Evolutionary conservation across 2,113 vertebrate species (phyloP).

Genomic region (Rattus rattus): DNA sequence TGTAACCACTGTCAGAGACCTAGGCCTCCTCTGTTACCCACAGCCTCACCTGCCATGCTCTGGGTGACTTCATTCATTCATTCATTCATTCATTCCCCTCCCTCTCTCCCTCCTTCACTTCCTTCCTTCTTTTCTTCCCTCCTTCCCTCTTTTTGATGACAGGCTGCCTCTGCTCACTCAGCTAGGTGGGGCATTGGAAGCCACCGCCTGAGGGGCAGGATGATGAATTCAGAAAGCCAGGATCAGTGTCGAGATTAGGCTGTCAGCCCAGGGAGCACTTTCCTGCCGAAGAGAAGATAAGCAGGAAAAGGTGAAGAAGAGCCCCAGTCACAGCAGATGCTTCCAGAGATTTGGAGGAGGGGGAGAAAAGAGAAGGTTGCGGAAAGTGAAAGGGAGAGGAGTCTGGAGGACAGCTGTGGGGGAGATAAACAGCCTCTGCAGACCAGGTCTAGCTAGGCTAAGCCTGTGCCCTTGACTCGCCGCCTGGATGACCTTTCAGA

Average conservation of each 20-base stretch:
- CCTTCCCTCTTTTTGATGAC: background rate
- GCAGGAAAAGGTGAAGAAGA: slow-evolving; percentile 91
- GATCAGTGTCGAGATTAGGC: slow-evolving; percentile 83
- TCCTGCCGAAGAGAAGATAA: slow-evolving; percentile 91
- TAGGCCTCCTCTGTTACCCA: background rate
- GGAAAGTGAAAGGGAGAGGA: background rate
- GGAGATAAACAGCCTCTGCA: background rate
- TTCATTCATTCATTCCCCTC: background rate
- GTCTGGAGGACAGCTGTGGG: background rate
- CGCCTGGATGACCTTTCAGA: background rate
- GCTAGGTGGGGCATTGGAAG: background rate
- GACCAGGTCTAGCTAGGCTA: background rate
- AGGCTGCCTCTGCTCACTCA: slow-evolving; percentile 69
- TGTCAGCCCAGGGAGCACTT: slow-evolving; percentile 85
- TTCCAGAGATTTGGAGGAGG: slow-evolving; percentile 86
- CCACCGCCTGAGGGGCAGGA: slow-evolving; percentile 74
- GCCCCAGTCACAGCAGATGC: slow-evolving; percentile 91
- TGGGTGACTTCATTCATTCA: background rate
- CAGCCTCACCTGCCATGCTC: slow-evolving; percentile 56
- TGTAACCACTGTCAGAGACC: background rate
- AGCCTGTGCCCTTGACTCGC: slow-evolving; percentile 18
- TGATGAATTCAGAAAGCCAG: slow-evolving; percentile 84
- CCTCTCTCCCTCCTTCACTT: background rate
- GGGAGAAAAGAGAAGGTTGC: background rate
- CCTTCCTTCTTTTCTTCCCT: no score